Evolutionary conservation across 2,113 vertebrate genomes (phyloP), one percentile per base, ranked within the genome.

Genomic region (Phodopus roborovskii): DNA sequence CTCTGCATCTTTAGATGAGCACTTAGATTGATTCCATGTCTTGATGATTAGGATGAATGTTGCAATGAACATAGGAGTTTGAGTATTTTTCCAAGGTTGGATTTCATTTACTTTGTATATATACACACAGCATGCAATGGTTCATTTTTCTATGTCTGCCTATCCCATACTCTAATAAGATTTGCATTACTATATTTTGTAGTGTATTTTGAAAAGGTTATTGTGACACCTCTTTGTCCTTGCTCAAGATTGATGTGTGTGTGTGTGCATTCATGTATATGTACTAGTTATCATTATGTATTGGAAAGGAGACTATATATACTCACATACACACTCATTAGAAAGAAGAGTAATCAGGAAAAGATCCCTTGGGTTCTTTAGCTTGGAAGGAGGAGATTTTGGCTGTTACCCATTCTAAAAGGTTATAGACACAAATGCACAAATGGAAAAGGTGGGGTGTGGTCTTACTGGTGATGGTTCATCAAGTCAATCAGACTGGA

Each of bases 401-500:
- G n/a, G 66, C 33, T 91, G 24, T 17, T 71, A n/a, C 88, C 36
- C 36, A 64, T 24, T 85, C 20, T 33, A 22, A 82, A 87, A 60
- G 39, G 94, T 87, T 39, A 90, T 68, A 96, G 24, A 36, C 70
- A 22, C 48, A 74, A 88, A 88, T 94, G 73, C 24, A 42, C 56
- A 64, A 73, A 20, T 75, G 78, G 78, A 89, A 96, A 60, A 92
- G 48, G 50, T 74, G 16, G 9, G 7, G n/a, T 45, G 13, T 87
- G 15, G 64, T 91, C 60, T 6, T 11, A 22, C 50, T 48, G 66
- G 9, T 16, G 20, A 60, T 66, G 8, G 68, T 66, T 91, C 82
- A 91, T 60, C 56, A 92, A 88, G 53, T 94, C 68, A 70, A 36
- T 87, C 91, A 87, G 66, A 85, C 89, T 84, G 39, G 30, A 77